Evolutionary conservation across 1,140 invertebrate species (phyloP), one percentile per base, ranked within the genome.

Genomic region (Panulirus ornatus): DNA sequence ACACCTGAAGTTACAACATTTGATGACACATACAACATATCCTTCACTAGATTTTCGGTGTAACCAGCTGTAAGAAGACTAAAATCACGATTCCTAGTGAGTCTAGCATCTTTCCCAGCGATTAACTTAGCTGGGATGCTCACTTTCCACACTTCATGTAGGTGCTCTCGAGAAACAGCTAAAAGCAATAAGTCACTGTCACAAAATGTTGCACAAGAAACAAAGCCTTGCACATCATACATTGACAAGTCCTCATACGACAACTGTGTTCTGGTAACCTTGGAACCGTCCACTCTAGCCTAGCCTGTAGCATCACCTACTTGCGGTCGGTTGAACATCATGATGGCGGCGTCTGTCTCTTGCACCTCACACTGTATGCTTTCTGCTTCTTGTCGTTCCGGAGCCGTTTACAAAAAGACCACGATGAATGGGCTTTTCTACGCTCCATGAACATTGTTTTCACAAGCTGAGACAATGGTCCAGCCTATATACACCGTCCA

Each of bases 161-260:
- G 14, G 9, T 27, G n/a, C 5, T 47, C 76, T 51, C 83, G 73
- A 42, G 83, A 73, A 22, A 75, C 70, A 34, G 66, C 83, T 44
- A 85, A 36, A 51, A 85, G 63, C 14, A 85, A 5, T 30, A 30
- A 75, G 83, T 6, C 22, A 30, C 42, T 34, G 51, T 75, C 70
- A 73, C 36, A 75, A 34, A 85, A 85, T 0, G 63, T 47, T 44
- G 66, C 36, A 66, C 70, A 85, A 8, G 27, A 30, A n/a, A 85
- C 47, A 22, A 44, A 30, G 0, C 83, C 83, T 19, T 85, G 83
- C 16, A 85, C 83, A 54, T 85, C 83, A 75, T 85, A 85, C 70
- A 85, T 85, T 66, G 75, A 34, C 70, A 85, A 54, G 83, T 85
- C 83, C 9, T 85, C 83, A 54, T 85, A 85, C n/a, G n/a, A n/a